phyloP scores from a whole-genome alignment of 2,113 vertebrate species.

The Apeltes quadracus region DNA sequence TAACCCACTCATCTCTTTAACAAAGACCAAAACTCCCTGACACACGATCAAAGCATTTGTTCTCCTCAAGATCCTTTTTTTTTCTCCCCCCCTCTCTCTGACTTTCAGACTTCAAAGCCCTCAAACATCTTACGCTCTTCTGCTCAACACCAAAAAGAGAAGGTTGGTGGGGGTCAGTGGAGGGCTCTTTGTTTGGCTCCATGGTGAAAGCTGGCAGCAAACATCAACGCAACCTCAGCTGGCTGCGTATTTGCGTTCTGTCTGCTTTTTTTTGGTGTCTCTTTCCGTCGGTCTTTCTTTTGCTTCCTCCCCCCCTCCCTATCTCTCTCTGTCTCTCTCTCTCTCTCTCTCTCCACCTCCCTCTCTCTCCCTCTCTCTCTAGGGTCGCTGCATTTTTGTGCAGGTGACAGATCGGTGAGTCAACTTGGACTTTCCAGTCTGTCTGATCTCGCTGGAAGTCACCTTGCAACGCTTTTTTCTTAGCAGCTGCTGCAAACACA shows the following conservation, averaged over 20 bases:
- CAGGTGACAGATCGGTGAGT: slow-evolving; percentile 71
- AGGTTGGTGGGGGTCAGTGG: not conserved
- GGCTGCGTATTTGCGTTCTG: not conserved
- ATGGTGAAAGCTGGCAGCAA: slow-evolving; percentile 59
- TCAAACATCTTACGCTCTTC: slow-evolving; percentile 62
- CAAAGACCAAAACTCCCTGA: slow-evolving; percentile 72
- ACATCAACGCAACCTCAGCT: slow-evolving; percentile 42
- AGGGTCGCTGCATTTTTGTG: slow-evolving; percentile 27
- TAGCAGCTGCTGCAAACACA: slow-evolving; percentile 49
- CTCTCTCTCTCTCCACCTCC: slow-evolving; percentile 17
- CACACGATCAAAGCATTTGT: slow-evolving; percentile 73
- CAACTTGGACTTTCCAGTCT: slow-evolving; percentile 75
- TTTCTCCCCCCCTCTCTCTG: slow-evolving; percentile 27
- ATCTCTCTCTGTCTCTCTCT: slow-evolving; percentile 3
- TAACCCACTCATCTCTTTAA: slow-evolving; percentile 71
- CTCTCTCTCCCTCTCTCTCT: slow-evolving; percentile 2
- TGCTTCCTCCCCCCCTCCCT: slow-evolving; percentile 12
- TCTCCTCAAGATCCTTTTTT: slow-evolving; percentile 66
- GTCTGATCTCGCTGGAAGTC: slow-evolving; percentile 66
- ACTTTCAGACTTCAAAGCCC: slow-evolving; percentile 72
- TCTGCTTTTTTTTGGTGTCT: slow-evolving; percentile 4
- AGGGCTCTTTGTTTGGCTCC: slow-evolving; percentile 33
- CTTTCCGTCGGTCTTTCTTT: slow-evolving; percentile 12
- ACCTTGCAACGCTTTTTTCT: slow-evolving; percentile 51
- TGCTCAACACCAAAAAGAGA: slow-evolving; percentile 38